A percentile compares a stretch with the other conserved stretches of the same genome.
These are phyloP conservation scores for Drosophila bifasciata DNA, from an alignment of 1,140 invertebrate genomes.

Conservation along the genomic window DNA sequence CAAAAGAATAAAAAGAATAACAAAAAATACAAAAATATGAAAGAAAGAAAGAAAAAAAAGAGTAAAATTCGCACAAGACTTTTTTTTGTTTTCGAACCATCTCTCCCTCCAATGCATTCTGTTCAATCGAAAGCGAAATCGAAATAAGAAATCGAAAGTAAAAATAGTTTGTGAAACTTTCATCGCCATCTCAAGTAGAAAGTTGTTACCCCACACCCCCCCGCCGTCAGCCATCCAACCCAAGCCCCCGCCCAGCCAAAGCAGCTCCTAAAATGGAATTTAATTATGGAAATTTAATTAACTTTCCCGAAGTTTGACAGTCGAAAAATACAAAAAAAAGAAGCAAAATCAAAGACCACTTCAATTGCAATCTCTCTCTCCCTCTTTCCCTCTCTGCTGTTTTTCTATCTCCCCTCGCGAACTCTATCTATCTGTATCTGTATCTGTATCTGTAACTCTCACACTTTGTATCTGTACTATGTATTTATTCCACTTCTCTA, in stretches of 20 bases:
- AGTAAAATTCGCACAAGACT: slow-evolving; percentile 52
- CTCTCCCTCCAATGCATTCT: slow-evolving; percentile 78
- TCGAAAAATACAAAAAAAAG: slow-evolving; percentile 39
- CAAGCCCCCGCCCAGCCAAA: slow-evolving; percentile 9
- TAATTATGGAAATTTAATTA: slow-evolving; percentile 68
- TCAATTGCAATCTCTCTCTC: slow-evolving; percentile 34
- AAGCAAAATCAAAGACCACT: slow-evolving; percentile 25
- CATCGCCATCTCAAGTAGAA: slow-evolving; percentile 73
- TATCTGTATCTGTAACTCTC: slow-evolving; percentile 7
- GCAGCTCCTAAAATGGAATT: not conserved
- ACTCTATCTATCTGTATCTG: slow-evolving; percentile 37
- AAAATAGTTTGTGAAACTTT: slow-evolving; percentile 46
- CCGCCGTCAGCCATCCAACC: slow-evolving; percentile 12
- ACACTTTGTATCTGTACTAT: slow-evolving; percentile 38
- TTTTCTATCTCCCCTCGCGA: slow-evolving; percentile 28
- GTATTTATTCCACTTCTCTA: slow-evolving; percentile 29
- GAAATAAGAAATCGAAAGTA: slow-evolving; percentile 60
- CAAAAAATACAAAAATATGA: slow-evolving; percentile 47
- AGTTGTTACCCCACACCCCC: slow-evolving; percentile 61
- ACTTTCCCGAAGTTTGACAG: slow-evolving; percentile 77
- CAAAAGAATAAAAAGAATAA: slow-evolving; percentile 69
- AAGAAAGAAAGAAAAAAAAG: slow-evolving; percentile 57
- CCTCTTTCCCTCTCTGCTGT: slow-evolving; percentile 26
- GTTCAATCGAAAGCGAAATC: slow-evolving; percentile 66
- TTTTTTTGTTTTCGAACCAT: slow-evolving; percentile 75